Evolutionary conservation across 1,140 invertebrate species (phyloP).

Genomic region (Leucophenga varia): DNA sequence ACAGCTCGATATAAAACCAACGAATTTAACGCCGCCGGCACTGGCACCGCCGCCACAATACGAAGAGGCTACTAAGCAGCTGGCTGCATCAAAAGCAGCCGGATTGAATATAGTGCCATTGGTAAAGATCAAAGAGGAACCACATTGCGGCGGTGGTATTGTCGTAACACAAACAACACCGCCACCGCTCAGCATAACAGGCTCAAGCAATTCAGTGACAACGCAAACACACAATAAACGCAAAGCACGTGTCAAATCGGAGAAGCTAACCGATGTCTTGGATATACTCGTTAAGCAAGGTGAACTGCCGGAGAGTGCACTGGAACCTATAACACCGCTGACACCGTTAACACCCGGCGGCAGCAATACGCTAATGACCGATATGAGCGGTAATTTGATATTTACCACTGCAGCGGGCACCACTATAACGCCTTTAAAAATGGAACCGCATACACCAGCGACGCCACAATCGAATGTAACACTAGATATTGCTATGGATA

Average conservation of each 20-base stretch:
- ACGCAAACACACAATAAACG: constrained; percentile 32
- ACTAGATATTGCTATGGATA: constrained; percentile 38
- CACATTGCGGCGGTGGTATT: constrained; percentile 1
- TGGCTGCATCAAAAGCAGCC: constrained; percentile 52
- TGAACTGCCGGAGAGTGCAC: constrained; percentile 82
- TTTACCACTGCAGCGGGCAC: constrained; percentile 30
- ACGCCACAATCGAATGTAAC: constrained; percentile 25
- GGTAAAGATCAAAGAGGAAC: constrained; percentile 50
- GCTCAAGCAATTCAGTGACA: neutral
- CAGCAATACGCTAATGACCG: constrained; percentile 16
- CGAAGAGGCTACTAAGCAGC: constrained; percentile 69
- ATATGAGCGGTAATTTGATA: constrained; percentile 16
- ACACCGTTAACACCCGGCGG: constrained; percentile 38
- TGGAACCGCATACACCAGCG: constrained; percentile 17
- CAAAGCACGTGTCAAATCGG: constrained; percentile 71
- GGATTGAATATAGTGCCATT: constrained; percentile 23
- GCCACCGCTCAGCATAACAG: neutral
- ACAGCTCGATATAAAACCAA: constrained; percentile 57
- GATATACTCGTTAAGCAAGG: constrained; percentile 93
- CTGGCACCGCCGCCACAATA: constrained; percentile 63
- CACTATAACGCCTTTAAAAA: constrained; percentile 29
- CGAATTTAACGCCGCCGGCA: constrained; percentile 16
- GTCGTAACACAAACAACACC: neutral
- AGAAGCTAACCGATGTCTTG: constrained; percentile 92
- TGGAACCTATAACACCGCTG: constrained; percentile 72